Evolutionary conservation across 2,797 vertebrate genomes (phyloP).

Genomic region (Channallabes apus): DNA sequence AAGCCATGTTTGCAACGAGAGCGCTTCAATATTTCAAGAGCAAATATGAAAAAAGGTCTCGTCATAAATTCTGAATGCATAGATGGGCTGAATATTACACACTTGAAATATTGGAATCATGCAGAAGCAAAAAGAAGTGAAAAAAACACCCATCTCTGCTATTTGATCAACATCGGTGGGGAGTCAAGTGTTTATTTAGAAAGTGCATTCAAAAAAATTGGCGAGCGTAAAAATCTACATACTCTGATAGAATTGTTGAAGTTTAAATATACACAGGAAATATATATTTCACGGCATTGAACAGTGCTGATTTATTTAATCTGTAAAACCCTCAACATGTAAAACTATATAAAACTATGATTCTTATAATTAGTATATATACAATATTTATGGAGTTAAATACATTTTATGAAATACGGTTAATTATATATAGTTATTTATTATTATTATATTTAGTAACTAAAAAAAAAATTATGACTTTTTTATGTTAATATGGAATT

Average conservation of each 20-base stretch:
- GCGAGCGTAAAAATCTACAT: background rate
- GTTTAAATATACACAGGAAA: background rate
- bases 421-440: too few species aligned
- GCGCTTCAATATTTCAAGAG: constrained; percentile 46
- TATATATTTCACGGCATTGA: background rate
- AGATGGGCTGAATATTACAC: constrained; percentile 37
- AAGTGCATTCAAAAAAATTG: background rate
- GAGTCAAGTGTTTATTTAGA: background rate
- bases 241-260: background rate
- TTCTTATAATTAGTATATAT: background rate
- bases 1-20: constrained; percentile 30
- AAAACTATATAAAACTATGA: background rate
- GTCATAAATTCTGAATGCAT: constrained; percentile 36
- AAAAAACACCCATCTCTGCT: background rate
- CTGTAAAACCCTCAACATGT: background rate
- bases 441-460: too few species aligned
- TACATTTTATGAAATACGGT: background rate
- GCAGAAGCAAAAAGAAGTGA: background rate
- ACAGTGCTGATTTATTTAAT: background rate
- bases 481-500: background rate
- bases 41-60: constrained; percentile 42
- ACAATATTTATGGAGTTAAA: background rate
- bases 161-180: background rate
- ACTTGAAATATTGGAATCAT: constrained; percentile 24
- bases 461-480: too few species aligned